Evolutionary conservation across 2,113 vertebrate species (phyloP).

Genomic region (Orcinus orca): DNA sequence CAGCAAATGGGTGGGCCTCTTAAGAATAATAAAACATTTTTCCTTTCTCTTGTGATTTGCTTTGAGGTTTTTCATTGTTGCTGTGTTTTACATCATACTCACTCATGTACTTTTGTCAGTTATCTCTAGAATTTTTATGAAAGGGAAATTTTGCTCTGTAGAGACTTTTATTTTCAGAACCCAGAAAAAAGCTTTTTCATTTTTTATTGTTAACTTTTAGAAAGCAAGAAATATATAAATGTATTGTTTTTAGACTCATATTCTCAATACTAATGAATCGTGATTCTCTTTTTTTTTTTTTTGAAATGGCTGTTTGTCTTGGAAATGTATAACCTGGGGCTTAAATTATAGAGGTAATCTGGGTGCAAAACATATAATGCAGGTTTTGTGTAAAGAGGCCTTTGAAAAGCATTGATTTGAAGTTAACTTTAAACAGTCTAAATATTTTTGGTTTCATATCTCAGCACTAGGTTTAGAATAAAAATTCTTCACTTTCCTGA

Average conservation of each 20-base stretch:
- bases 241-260: background rate
- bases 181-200: background rate
- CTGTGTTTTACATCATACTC: background rate
- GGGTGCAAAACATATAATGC: background rate
- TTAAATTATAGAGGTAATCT: background rate
- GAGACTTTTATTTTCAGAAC: slow-evolving; percentile 27
- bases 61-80: background rate
- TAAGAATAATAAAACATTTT: background rate
- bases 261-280: slow-evolving; percentile 7
- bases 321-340: background rate
- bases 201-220: slow-evolving; percentile 2
- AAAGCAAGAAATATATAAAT: background rate
- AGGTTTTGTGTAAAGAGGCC: background rate
- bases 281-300: background rate
- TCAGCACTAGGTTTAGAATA: slow-evolving; percentile 34
- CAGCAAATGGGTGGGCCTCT: background rate
- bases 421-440: slow-evolving; percentile 23
- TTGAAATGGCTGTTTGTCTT: background rate
- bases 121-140: background rate
- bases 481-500: background rate
- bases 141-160: background rate
- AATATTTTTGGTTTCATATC: slow-evolving; percentile 8
- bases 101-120: background rate
- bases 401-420: slow-evolving; percentile 45
- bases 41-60: background rate